phyloP scores from a whole-genome alignment of 1,140 invertebrate species.

The Ceratosolen fusciceps region DNA sequence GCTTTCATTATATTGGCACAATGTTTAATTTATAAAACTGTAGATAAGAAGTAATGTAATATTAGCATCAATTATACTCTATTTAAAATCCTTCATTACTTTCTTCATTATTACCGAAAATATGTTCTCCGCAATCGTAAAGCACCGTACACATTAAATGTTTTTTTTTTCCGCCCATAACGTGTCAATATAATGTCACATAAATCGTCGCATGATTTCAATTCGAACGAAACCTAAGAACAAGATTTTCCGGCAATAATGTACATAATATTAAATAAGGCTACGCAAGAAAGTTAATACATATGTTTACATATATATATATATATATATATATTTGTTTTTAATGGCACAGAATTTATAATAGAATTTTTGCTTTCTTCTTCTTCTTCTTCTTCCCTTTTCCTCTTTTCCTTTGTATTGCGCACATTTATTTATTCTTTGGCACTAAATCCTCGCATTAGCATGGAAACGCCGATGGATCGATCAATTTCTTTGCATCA shows the following conservation, averaged over 20 bases:
- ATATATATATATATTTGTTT: no score
- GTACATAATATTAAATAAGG: neutral
- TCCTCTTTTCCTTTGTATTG: constrained; percentile 33
- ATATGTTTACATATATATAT: no score
- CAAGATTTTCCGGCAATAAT: constrained; percentile 24
- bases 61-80: constrained; percentile 32
- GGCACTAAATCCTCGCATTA: constrained; percentile 31
- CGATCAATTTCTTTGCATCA: neutral
- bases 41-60: constrained; percentile 11
- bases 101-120: constrained; percentile 33
- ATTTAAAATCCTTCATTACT: constrained; percentile 22
- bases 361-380: constrained; percentile 16
- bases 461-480: neutral
- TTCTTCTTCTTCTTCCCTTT: no score
- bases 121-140: neutral
- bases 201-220: neutral
- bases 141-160: neutral
- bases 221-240: constrained; percentile 1
- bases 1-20: constrained; percentile 36
- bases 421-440: constrained; percentile 35
- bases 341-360: constrained; percentile 17
- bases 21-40: constrained; percentile 34
- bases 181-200: no score
- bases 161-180: constrained; percentile 11
- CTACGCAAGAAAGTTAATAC: constrained; percentile 18